Evolutionary conservation across 2,113 vertebrate genomes (phyloP).

Genomic region (Vireo altiloquus): DNA sequence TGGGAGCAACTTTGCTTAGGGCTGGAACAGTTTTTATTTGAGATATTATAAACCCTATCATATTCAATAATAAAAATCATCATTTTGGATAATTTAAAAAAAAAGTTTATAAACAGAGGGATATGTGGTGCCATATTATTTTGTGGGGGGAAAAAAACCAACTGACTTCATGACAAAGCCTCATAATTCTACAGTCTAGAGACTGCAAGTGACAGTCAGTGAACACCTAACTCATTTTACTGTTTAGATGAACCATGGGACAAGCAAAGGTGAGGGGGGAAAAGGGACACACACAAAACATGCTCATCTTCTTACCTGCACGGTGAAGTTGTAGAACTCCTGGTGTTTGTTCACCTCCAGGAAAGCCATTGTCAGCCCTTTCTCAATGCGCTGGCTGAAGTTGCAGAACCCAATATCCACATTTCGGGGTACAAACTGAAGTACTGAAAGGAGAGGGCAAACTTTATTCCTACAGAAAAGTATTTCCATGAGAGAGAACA

Average conservation of each 20-base stretch:
- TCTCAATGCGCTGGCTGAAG: conserved; percentile 89
- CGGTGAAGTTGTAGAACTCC: conserved; percentile 83
- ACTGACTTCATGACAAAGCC: neutral
- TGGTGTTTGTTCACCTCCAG: conserved; percentile 80
- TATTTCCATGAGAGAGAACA: neutral
- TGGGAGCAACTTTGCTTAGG: neutral
- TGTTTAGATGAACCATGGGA: neutral
- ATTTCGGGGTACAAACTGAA: conserved; percentile 91
- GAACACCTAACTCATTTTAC: neutral
- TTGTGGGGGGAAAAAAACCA: neutral
- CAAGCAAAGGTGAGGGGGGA: neutral
- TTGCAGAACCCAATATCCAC: conserved; percentile 87
- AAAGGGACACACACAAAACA: neutral
- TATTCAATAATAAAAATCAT: neutral
- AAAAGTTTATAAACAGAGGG: neutral
- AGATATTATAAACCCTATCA: neutral
- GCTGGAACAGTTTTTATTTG: neutral
- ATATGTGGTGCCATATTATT: neutral
- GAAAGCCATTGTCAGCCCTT: conserved; percentile 84
- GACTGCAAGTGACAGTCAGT: neutral
- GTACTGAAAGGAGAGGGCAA: conserved; percentile 74
- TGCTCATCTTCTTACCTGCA: conserved; percentile 79
- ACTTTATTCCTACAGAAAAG: neutral
- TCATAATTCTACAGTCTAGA: neutral
- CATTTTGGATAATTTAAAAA: neutral